Evolutionary conservation across 1,140 invertebrate species (phyloP), one percentile per base, ranked within the genome.

Genomic region (Hyles euphorbiae): DNA sequence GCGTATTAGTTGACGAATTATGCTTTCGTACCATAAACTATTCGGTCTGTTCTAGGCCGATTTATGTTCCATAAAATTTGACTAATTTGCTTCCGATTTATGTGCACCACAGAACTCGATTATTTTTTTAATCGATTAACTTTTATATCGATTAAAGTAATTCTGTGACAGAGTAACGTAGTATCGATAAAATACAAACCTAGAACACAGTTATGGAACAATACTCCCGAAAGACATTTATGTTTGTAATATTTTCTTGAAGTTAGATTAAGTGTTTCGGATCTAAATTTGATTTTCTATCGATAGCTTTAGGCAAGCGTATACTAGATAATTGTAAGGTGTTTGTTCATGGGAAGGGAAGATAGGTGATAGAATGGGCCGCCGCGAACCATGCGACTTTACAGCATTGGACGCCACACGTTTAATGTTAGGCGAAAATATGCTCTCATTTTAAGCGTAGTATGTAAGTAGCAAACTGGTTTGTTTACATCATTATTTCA

Each of bases 371-470:
- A 60, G 64, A 49, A 62, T 48, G 55, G 60, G 61, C 67, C 67
- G 67, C 67, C 67, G 67, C 67, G 34, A 11, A 8, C 10, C 52
- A 32, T 5, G 45, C 48, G 51, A 44, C 61, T 50, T 52, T 49
- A 9, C 56, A 32, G n/a, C 3, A 48, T 48, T 22, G 9, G 9
- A 22, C 8, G 11, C 47, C 47, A 22, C 10, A 22, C n/a, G 47
- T 12, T 10, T 58, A 60, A 55, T 45, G 50, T 63, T 76, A 76
- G 70, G 63, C 56, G 57, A 76, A 67, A 58, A 55, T 53, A 62
- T 73, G 77, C 69, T 77, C 76, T 79, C 74, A 74, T 68, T 60
- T 66, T 63, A 73, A 65, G 57, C 45, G 44, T 72, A 66, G 67
- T 56, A 48, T 58, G 34, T 75, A 73, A 71, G 66, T 78, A 74